Conservation (phyloP, 2,888 invertebrate species). For the Agrilus cyanescens region DNA sequence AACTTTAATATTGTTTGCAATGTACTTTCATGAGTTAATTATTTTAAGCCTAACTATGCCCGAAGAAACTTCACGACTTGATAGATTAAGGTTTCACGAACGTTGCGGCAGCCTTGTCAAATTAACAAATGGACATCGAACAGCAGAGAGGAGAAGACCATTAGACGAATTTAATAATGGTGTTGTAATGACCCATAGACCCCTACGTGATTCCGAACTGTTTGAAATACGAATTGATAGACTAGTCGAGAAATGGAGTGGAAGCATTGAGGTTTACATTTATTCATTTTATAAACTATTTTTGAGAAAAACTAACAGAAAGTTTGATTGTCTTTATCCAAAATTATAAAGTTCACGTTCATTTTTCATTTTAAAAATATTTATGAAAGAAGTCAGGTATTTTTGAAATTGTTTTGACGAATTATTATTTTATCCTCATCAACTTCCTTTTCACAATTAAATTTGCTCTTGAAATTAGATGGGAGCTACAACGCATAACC, state of each 20-base stretch:
- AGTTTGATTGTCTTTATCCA: no score
- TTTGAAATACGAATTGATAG: conserved; percentile 92
- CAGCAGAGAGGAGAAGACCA: conserved; percentile 78
- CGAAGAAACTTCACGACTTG: conserved; percentile 33
- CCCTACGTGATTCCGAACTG: conserved; percentile 75
- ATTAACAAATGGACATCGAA: conserved; percentile 67
- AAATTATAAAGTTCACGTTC: no score
- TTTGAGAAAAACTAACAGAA: no score
- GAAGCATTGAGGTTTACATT: conserved; percentile 61
- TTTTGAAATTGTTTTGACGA: no score
- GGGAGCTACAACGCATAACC: conserved; percentile 89
- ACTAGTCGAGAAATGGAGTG: conserved; percentile 92
- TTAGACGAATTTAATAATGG: conserved; percentile 93
- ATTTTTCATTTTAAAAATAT: no score
- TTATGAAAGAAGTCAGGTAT: no score
- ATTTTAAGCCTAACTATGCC: conserved; percentile 28
- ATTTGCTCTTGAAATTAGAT: conserved; percentile 40
- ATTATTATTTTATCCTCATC: no score
- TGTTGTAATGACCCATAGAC: conserved; percentile 88
- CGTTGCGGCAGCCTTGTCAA: conserved; percentile 81
- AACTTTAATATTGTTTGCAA: neutral
- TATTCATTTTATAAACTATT: neutral
- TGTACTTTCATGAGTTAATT: neutral
- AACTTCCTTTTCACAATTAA: neutral
- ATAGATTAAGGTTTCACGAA: conserved; percentile 73